phyloP scores from a whole-genome alignment of 2,797 vertebrate genomes.

The Epinephelus awoara region DNA sequence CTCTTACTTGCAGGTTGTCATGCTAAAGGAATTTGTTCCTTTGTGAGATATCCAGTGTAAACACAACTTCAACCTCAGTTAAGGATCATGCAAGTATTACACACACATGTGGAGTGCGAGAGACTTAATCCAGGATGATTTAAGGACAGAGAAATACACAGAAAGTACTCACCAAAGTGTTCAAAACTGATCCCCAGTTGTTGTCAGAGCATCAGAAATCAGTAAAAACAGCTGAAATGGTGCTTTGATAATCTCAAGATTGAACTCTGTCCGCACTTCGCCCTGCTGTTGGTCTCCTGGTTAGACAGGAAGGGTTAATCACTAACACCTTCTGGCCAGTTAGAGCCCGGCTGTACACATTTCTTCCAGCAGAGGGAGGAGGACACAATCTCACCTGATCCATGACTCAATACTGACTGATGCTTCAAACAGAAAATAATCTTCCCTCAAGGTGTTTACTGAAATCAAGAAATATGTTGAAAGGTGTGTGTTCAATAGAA shows the following conservation, averaged over 20 bases:
- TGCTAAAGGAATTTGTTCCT: conserved; percentile 31
- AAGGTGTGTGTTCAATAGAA: conserved; percentile 10
- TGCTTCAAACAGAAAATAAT: conserved; percentile 13
- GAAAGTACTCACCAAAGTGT: conserved; percentile 63
- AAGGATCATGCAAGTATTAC: conserved; percentile 7
- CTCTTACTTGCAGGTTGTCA: conserved; percentile 30
- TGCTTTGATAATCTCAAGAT: conserved; percentile 17
- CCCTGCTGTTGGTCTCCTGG: conserved; percentile 53
- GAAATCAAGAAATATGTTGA: background rate
- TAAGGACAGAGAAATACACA: background rate
- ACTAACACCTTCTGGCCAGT: conserved; percentile 70
- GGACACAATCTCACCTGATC: conserved; percentile 46
- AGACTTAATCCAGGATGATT: background rate
- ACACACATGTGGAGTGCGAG: background rate
- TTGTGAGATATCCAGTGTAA: conserved; percentile 36
- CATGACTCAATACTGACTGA: conserved; percentile 23
- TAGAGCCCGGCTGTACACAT: conserved; percentile 63
- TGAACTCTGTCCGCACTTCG: conserved; percentile 50
- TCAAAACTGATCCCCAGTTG: background rate
- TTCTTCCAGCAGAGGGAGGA: conserved; percentile 72
- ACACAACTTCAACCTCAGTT: conserved; percentile 1
- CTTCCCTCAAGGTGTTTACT: background rate
- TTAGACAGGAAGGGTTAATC: conserved; percentile 80
- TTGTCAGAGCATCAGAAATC: conserved; percentile 30
- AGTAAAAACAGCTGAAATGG: conserved; percentile 29